These are phyloP conservation scores for Bimastos eiseni DNA, from an alignment of 2,888 invertebrate genomes.

Conservation along the genomic window DNA sequence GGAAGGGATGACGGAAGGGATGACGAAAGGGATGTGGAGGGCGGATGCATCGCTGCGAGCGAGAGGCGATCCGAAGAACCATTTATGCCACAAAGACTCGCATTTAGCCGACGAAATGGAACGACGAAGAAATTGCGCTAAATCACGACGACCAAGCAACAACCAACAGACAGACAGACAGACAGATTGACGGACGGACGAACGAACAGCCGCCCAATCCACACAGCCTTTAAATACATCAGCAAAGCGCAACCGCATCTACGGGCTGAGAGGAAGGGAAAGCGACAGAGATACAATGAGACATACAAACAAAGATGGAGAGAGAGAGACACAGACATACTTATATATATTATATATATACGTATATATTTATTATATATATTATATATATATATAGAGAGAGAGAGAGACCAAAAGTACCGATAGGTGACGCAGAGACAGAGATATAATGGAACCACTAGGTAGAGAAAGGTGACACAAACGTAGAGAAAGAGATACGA, in stretches of 20 bases:
- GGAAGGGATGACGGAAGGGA: neutral
- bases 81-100: conserved; percentile 6
- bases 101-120: conserved; percentile 13
- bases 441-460: neutral
- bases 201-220: neutral
- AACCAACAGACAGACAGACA: neutral
- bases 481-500: neutral
- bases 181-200: no score
- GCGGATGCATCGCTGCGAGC: neutral
- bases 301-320: neutral
- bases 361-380: no score
- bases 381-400: neutral
- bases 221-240: neutral
- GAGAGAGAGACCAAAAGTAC: neutral
- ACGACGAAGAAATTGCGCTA: conserved; percentile 13
- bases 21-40: neutral
- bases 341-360: neutral
- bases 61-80: conserved; percentile 5
- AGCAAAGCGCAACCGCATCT: neutral
- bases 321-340: neutral
- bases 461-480: neutral
- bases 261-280: neutral
- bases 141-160: neutral
- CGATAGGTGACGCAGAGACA: neutral
- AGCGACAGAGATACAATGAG: neutral